These are phyloP conservation scores for Acleris sparsana DNA, from an alignment of 2,888 invertebrate genomes.

Conservation along the genomic window DNA sequence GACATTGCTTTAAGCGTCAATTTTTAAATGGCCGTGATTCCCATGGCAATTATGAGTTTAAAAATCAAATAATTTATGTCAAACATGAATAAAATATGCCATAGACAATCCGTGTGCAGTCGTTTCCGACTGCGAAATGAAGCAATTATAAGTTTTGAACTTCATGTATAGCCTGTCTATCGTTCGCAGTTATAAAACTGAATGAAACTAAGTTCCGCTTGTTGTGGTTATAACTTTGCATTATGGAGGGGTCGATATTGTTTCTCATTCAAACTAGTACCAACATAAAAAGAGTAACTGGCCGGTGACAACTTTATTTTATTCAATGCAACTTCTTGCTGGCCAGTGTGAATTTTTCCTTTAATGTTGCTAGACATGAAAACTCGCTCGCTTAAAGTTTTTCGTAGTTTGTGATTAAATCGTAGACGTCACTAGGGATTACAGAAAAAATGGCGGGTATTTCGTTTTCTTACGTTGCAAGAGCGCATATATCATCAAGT, in stretches of 20 bases:
- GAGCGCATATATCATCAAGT: slow-evolving; percentile 67
- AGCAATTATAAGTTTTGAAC: slow-evolving; percentile 81
- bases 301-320: slow-evolving; percentile 8
- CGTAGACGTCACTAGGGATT: slow-evolving; percentile 64
- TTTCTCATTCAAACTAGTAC: slow-evolving; percentile 37
- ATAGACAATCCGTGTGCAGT: slow-evolving; percentile 60
- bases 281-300: slow-evolving; percentile 10
- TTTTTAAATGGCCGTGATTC: slow-evolving; percentile 8
- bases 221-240: slow-evolving; percentile 61
- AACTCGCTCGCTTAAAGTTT: slow-evolving; percentile 10
- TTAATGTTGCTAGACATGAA: slow-evolving; percentile 30
- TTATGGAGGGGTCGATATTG: slow-evolving; percentile 47
- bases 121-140: slow-evolving; percentile 71
- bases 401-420: slow-evolving; percentile 44
- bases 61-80: background rate
- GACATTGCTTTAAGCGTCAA: slow-evolving; percentile 4
- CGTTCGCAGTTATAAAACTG: slow-evolving; percentile 74
- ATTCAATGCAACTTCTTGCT: background rate
- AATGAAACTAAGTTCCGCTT: slow-evolving; percentile 70
- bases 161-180: slow-evolving; percentile 81
- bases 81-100: slow-evolving; percentile 42
- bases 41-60: background rate
- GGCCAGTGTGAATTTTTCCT: slow-evolving; percentile 19
- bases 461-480: slow-evolving; percentile 66
- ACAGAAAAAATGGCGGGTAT: slow-evolving; percentile 52